A percentile compares a stretch with the other conserved stretches of the same genome.
phyloP scores from a whole-genome alignment of 2,797 vertebrate genomes.

The Macroramphosus scolopax region DNA sequence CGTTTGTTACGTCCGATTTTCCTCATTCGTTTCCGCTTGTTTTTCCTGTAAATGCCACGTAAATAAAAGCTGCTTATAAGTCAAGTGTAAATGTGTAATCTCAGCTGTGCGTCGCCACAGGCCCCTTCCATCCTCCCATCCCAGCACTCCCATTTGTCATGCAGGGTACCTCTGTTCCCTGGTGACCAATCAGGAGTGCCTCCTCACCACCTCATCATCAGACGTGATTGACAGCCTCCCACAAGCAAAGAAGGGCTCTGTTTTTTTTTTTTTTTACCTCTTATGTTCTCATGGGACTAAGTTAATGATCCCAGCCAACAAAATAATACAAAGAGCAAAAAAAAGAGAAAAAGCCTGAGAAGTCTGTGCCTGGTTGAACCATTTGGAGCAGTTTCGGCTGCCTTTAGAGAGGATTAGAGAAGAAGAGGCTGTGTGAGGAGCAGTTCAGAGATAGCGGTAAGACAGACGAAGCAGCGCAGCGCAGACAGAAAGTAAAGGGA shows the following conservation, averaged over 20 bases:
- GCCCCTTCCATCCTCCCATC: slow-evolving; percentile 50
- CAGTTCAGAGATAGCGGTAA: slow-evolving; percentile 69
- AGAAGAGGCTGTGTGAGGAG: slow-evolving; percentile 66
- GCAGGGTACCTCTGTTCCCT: slow-evolving; percentile 61
- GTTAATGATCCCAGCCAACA: slow-evolving; percentile 76
- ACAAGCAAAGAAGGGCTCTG: slow-evolving; percentile 49
- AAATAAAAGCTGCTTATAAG: slow-evolving; percentile 40
- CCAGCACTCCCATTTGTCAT: slow-evolving; percentile 58
- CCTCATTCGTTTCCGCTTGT: slow-evolving; percentile 21
- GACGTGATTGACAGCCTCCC: slow-evolving; percentile 74
- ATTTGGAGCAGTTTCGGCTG: slow-evolving; percentile 69
- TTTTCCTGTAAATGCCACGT: slow-evolving; percentile 35
- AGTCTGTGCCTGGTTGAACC: slow-evolving; percentile 64
- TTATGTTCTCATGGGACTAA: slow-evolving; percentile 70
- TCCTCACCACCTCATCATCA: slow-evolving; percentile 63
- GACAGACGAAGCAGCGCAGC: slow-evolving; percentile 57
- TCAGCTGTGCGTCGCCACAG: slow-evolving; percentile 52
- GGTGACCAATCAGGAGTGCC: slow-evolving; percentile 72
- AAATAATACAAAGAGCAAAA: slow-evolving; percentile 71
- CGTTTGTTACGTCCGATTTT: too few relatives aligned
- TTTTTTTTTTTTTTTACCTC: slow-evolving; percentile 63
- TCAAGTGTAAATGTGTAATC: slow-evolving; percentile 51
- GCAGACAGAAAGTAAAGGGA: slow-evolving; percentile 57
- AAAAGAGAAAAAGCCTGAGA: slow-evolving; percentile 61
- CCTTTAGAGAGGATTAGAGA: slow-evolving; percentile 70